phyloP scores from a whole-genome alignment of 2,888 invertebrate species.

The Podotricha telesiphe region DNA sequence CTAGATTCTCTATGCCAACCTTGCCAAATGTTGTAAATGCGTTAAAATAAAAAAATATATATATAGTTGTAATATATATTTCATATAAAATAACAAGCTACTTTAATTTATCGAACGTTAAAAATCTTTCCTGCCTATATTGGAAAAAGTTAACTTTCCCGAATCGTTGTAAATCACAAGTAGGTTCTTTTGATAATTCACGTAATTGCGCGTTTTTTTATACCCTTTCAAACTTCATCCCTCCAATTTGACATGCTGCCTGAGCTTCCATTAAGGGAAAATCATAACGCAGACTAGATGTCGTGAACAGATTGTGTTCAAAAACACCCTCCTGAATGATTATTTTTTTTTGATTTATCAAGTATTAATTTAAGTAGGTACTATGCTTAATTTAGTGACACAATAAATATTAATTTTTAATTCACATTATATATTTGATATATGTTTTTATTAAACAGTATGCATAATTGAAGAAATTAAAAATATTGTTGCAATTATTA shows the following conservation, averaged over 20 bases:
- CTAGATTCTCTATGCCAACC: too few species aligned
- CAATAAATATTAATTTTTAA: too few species aligned
- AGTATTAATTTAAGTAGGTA: neutral
- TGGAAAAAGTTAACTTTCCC: conserved; percentile 7
- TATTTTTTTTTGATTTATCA: neutral
- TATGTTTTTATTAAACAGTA: neutral
- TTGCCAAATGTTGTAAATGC: too few species aligned
- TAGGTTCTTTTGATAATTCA: conserved; percentile 19
- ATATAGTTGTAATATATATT: too few species aligned
- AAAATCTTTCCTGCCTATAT: conserved; percentile 1
- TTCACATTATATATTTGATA: neutral
- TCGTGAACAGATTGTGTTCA: conserved; percentile 20
- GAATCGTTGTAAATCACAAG: conserved; percentile 12
- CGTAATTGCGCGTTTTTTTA: conserved; percentile 26
- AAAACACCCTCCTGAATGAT: conserved; percentile 13
- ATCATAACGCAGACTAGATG: conserved; percentile 18
- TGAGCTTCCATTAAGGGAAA: conserved; percentile 19
- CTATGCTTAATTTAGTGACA: neutral
- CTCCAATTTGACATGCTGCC: conserved; percentile 21
- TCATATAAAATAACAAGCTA: neutral
- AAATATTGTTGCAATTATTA: too few species aligned
- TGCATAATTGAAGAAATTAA: too few species aligned
- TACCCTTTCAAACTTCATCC: conserved; percentile 22
- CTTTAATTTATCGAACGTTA: neutral
- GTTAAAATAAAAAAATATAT: too few species aligned